A percentile compares a stretch with the other conserved stretches of the same genome.
Evolutionary conservation across 2,888 invertebrate genomes (phyloP).

Genomic region (Scaptomyza polygonia): DNA sequence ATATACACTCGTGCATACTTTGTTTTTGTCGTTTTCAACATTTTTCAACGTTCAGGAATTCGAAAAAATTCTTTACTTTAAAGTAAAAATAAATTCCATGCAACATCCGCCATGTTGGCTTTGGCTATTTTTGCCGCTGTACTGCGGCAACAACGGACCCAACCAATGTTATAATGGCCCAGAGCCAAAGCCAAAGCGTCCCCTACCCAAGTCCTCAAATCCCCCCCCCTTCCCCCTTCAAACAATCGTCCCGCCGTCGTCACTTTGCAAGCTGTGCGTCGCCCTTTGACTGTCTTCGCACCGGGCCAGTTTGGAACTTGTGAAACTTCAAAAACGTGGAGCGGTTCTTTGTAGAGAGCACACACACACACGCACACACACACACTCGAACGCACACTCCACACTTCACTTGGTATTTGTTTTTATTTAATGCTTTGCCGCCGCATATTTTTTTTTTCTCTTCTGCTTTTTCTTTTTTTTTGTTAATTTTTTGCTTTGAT

Average conservation of each 20-base stretch:
- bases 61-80: slow-evolving; percentile 77
- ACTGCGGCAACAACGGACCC: slow-evolving; percentile 42
- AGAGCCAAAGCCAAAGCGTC: slow-evolving; percentile 44
- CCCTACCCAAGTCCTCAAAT: neutral
- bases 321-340: slow-evolving; percentile 38
- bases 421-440: slow-evolving; percentile 52
- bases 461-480: slow-evolving; percentile 1
- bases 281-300: slow-evolving; percentile 62
- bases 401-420: slow-evolving; percentile 42
- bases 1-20: slow-evolving; percentile 59
- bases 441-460: slow-evolving; percentile 12
- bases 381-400: slow-evolving; percentile 9
- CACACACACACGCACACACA: slow-evolving; percentile 8
- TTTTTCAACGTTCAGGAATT: slow-evolving; percentile 78
- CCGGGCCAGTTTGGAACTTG: slow-evolving; percentile 37
- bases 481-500: slow-evolving; percentile 29
- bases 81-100: slow-evolving; percentile 78
- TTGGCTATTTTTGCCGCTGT: slow-evolving; percentile 73
- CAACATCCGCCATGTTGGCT: slow-evolving; percentile 79
- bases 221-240: neutral
- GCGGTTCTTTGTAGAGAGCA: slow-evolving; percentile 11
- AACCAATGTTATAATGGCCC: slow-evolving; percentile 61
- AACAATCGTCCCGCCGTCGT: neutral
- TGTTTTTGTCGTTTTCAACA: slow-evolving; percentile 76
- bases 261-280: slow-evolving; percentile 48